Base-by-base conservation (phyloP, 2,888 invertebrate species). In the Marasmarcha lunaedactyla region DNA sequence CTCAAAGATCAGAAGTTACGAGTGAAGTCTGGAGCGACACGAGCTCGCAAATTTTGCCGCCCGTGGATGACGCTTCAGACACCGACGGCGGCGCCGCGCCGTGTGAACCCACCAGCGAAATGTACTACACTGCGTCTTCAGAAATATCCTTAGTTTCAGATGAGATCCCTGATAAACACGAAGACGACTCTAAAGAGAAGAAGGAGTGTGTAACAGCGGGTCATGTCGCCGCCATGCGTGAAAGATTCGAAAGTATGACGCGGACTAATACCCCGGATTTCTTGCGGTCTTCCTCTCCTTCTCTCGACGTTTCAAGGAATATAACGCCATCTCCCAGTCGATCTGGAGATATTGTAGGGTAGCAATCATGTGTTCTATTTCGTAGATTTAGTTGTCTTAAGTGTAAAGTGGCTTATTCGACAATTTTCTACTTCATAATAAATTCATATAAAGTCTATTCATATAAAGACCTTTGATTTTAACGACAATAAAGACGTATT, bases 201-300 rank as follows among this genome's bases (percentile, higher is more conserved):
- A 65, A 64, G 43, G 65, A 66, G 45, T 59, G 67, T 35, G 74
- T 74, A 44, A 63, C 73, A 39, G 71, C 83, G 0, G 84, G 84
- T 0, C 84, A 84, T 56, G 84, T 84, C 55, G 84, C 84, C 6
- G 84, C 84, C 11, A 84, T 84, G 84, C 50, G 84, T 10, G 83
- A 84, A 48, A 54, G 78, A 7, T 84, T 84, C 56, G 84, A 84
- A 51, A 84, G 72, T 39, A 74, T 84, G 74, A 84, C 83, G 37
- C 64, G 83, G 2, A 60, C 74, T 7, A 72, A 69, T 56, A 77
- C 81, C 43, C 81, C 81, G 1, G 81, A 78, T 40, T 47, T 67
- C 1, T 41, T 52, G 42, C 50, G 78, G 1, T 67, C 72, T 0
- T 41, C 52, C 15, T 71, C 73, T 35, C 74, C 76, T 1, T 59